Conservation (phyloP, 2,888 invertebrate species). For the Stenolophus ochropezus region DNA sequence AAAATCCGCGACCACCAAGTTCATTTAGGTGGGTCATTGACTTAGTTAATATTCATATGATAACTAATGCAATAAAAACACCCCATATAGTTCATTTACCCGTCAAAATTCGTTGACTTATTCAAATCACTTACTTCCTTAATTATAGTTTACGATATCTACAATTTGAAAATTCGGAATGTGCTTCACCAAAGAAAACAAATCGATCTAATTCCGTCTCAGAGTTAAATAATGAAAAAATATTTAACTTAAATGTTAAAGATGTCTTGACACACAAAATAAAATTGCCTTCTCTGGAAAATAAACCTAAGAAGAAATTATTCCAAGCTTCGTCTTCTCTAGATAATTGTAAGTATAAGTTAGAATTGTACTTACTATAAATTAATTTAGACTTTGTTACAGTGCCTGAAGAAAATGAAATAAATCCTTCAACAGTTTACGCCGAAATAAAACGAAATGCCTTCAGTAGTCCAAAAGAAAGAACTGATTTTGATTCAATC, state of each 20-base stretch:
- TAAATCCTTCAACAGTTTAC: constrained; percentile 32
- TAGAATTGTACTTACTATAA: not conserved
- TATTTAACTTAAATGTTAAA: constrained; percentile 70
- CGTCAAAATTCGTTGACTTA: not conserved
- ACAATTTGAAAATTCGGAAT: constrained; percentile 74
- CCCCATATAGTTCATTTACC: constrained; percentile 4
- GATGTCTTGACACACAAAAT: constrained; percentile 71
- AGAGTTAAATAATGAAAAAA: constrained; percentile 70
- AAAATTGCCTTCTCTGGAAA: constrained; percentile 76
- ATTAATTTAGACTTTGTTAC: constrained; percentile 45
- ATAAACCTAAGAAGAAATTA: constrained; percentile 72
- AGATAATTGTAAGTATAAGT: constrained; percentile 70
- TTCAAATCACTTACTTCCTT: not conserved
- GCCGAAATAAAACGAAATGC: constrained; percentile 68
- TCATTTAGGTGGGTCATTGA: constrained; percentile 80
- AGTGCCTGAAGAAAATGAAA: constrained; percentile 75
- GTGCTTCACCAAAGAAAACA: constrained; percentile 63
- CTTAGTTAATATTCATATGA: constrained; percentile 20
- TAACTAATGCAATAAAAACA: constrained; percentile 8
- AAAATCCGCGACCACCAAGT: constrained; percentile 81
- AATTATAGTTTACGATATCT: constrained; percentile 78
- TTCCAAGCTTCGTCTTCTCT: constrained; percentile 70
- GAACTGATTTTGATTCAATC: constrained; percentile 68
- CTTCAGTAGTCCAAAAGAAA: constrained; percentile 72
- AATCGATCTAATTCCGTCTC: constrained; percentile 69